Evolutionary conservation across 2,797 vertebrate species (phyloP).

Genomic region (Furcifer pardalis): DNA sequence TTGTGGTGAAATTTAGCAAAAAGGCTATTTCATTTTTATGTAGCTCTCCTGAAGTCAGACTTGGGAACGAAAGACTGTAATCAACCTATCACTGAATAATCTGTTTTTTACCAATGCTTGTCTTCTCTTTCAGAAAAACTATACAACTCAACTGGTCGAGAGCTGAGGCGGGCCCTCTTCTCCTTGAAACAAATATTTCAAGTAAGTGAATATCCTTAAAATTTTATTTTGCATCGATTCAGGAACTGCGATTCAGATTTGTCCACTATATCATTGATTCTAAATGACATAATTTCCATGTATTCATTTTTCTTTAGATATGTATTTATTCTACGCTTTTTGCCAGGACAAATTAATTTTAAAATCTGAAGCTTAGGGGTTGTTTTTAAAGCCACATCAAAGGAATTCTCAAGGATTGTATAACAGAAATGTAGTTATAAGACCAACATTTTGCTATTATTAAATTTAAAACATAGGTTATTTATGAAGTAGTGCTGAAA

Average conservation of each 20-base stretch:
- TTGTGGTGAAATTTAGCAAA: too few species aligned
- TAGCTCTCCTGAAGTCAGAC: neutral
- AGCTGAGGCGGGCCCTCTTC: conserved; percentile 93
- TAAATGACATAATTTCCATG: neutral
- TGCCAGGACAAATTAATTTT: neutral
- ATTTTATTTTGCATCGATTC: neutral
- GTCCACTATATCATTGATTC: neutral
- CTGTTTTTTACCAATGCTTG: neutral
- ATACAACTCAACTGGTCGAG: conserved; percentile 92
- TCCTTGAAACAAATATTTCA: conserved; percentile 98
- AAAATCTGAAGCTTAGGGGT: neutral
- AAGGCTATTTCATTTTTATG: too few species aligned
- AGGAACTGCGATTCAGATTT: neutral
- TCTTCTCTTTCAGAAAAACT: conserved; percentile 84
- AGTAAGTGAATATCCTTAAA: conserved; percentile 75
- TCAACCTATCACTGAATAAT: neutral
- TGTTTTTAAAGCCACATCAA: neutral
- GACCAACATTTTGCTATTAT: neutral
- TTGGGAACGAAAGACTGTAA: neutral
- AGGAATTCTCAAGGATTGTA: neutral
- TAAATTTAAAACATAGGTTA: neutral
- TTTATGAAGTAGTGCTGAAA: conserved; percentile 16
- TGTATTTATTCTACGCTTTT: neutral
- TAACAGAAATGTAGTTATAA: neutral
- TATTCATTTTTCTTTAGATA: neutral